Conservation (phyloP, 1,140 invertebrate genomes). For the Lerema accius region DNA sequence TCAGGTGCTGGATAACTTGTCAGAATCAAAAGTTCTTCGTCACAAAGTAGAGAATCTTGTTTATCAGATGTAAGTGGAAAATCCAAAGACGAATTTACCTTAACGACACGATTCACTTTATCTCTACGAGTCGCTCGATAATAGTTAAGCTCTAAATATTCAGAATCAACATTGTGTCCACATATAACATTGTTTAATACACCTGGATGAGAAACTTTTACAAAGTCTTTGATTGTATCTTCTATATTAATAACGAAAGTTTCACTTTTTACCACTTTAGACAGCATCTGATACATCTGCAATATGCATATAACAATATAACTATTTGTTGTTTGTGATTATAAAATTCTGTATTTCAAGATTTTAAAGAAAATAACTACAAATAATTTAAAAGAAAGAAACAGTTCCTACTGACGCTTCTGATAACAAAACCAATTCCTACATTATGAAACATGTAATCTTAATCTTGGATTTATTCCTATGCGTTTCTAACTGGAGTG, state of each 20-base stretch:
- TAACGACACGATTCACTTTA: background rate
- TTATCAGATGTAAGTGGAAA: background rate
- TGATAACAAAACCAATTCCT: too few relatives aligned
- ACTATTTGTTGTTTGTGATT: too few relatives aligned
- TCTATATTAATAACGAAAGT: slow-evolving; percentile 23
- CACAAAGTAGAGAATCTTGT: background rate
- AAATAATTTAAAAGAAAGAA: too few relatives aligned
- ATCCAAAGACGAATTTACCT: background rate
- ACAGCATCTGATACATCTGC: slow-evolving; percentile 29
- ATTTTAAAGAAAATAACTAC: too few relatives aligned
- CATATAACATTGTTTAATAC: background rate
- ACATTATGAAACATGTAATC: too few relatives aligned
- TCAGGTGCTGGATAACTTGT: background rate
- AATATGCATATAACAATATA: slow-evolving; percentile 3
- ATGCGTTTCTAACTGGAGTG: background rate
- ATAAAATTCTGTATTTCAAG: too few relatives aligned
- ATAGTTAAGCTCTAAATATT: background rate
- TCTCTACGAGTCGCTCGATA: background rate
- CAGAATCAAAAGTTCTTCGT: background rate
- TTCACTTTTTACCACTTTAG: slow-evolving; percentile 14
- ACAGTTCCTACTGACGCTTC: too few relatives aligned
- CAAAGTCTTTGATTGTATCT: background rate
- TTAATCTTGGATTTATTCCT: background rate
- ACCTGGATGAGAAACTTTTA: background rate
- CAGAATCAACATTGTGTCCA: background rate